Evolutionary conservation across 2,888 invertebrate species (phyloP), one percentile per base, ranked within the genome.

Genomic region (Boloria euphrosyne): DNA sequence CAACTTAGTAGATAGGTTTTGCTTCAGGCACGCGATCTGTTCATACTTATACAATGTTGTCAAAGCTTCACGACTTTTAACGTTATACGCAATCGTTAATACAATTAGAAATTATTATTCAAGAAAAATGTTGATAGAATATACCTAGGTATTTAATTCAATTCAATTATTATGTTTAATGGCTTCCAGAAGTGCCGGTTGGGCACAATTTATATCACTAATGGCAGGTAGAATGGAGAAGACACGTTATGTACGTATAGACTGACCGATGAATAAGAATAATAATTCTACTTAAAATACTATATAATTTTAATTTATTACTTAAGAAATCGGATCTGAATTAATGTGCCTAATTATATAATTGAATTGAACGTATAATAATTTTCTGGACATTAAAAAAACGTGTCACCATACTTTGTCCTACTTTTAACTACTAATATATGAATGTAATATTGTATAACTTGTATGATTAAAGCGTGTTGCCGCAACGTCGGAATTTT

Each of bases 1-100:
- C 82, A 84, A 87, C 85, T 85, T 80, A 83, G 83, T 86, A 84
- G 85, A 83, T 88, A 89, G 86, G 82, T 87, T 87, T 86, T 83
- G 83, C 84, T 79, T 79, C 80, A 79, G 81, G 77, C 90, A 89
- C 90, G 90, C 90, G 89, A 90, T 86, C 82, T 74, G 79, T 79
- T 75, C 78, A 75, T 78, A 68, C 76, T 77, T 71, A 73, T 67
- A 72, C 66, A 57, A 54, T 66, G 68, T 80, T 79, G 74, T 78
- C 66, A 62, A 68, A 62, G 54, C 43, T 68, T 63, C 61, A 65
- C 69, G 60, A 68, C 62, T 50, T 49, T 13, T 38, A 49, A 59
- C 17, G 16, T 2, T 27, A 2, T 50, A 47, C 27, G 17, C 13
- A 17, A 17, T 47, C 6, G 17, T 16, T 27, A 31, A 44, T 57